Conservation (phyloP, 2,113 vertebrate genomes). For the Carassius auratus region DNA sequence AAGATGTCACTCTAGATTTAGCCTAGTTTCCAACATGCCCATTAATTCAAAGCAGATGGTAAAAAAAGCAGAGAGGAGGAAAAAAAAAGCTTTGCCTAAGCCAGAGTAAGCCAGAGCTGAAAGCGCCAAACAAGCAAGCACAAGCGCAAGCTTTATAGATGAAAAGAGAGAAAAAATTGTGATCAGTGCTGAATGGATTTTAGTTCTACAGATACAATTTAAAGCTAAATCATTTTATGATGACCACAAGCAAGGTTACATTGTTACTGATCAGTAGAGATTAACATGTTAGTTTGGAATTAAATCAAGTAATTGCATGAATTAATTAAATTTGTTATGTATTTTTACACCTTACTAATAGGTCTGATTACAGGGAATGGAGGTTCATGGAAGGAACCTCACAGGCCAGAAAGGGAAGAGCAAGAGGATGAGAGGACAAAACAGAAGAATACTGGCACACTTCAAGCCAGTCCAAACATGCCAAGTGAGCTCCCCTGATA, state of each 20-base stretch:
- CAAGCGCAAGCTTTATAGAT: neutral
- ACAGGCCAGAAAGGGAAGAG: conserved; percentile 16
- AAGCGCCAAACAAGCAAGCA: neutral
- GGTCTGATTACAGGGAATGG: neutral
- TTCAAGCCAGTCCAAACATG: conserved; percentile 7
- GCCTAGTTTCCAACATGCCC: conserved; percentile 74
- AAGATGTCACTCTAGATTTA: conserved; percentile 76
- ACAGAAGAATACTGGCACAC: neutral
- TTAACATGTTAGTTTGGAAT: neutral
- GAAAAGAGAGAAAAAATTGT: neutral
- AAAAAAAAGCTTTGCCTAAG: conserved; percentile 61
- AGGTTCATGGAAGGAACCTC: conserved; percentile 12
- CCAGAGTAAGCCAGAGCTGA: conserved; percentile 63
- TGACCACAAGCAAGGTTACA: neutral
- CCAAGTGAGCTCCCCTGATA: conserved; percentile 43
- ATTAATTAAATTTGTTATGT: too few species aligned
- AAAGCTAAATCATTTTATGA: conserved; percentile 3
- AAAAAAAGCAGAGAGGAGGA: conserved; percentile 50
- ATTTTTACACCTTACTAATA: neutral
- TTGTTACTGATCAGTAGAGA: neutral
- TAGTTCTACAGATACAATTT: neutral
- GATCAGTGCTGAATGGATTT: conserved; percentile 4
- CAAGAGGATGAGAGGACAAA: conserved; percentile 11
- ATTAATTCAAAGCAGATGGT: conserved; percentile 78
- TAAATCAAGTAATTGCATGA: too few species aligned